phyloP scores from a whole-genome alignment of 2,888 invertebrate species.

The Tachina lurida region DNA sequence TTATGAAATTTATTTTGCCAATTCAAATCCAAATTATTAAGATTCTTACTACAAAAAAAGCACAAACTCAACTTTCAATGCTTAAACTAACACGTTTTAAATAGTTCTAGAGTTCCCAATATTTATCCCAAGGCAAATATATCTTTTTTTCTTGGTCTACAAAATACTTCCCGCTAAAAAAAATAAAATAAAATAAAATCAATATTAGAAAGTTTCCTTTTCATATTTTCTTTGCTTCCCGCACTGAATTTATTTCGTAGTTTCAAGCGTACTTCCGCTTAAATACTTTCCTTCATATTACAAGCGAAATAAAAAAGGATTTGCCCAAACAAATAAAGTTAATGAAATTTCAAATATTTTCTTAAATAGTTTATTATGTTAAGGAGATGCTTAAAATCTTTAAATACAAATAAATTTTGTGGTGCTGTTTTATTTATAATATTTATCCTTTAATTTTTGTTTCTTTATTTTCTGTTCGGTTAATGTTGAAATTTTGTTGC shows the following conservation, averaged over 20 bases:
- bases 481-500: background rate
- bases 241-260: constrained; percentile 7
- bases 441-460: background rate
- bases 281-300: constrained; percentile 24
- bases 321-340: background rate
- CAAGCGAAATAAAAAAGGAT: background rate
- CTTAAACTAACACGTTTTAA: too few species aligned
- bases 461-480: background rate
- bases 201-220: background rate
- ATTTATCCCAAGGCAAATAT: too few species aligned
- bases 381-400: background rate
- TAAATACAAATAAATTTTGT: background rate
- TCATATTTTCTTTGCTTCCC: constrained; percentile 11
- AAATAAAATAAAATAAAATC: background rate
- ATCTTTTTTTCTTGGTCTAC: background rate
- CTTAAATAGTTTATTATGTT: background rate
- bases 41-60: too few species aligned
- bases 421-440: background rate
- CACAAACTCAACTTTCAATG: too few species aligned
- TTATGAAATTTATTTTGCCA: too few species aligned
- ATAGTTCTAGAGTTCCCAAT: too few species aligned
- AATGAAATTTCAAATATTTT: constrained; percentile 6
- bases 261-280: constrained; percentile 34
- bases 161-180: background rate
- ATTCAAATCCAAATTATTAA: too few species aligned